A percentile compares a stretch with the other conserved stretches of the same genome.
Conservation (phyloP, 1,140 invertebrate species). For the Ips typographus region DNA sequence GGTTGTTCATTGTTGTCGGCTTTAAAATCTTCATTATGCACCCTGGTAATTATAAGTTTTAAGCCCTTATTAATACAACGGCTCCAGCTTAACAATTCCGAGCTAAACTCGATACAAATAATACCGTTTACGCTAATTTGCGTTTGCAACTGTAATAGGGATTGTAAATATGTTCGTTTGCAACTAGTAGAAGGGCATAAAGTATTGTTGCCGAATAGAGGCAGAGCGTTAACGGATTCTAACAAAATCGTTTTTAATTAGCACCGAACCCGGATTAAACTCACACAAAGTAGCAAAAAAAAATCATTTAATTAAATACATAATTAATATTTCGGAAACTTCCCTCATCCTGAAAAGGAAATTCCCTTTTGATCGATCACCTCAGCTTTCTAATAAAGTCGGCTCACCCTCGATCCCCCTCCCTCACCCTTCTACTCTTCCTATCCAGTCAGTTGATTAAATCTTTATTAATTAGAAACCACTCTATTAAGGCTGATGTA, state of each 20-base stretch:
- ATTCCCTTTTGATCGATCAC: slow-evolving; percentile 1
- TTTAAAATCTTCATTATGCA: slow-evolving; percentile 15
- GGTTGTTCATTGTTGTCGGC: slow-evolving; percentile 14
- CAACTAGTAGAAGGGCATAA: not conserved
- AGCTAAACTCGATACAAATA: slow-evolving; percentile 3
- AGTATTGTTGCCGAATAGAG: no score
- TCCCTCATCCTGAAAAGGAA: not conserved
- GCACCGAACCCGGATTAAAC: no score
- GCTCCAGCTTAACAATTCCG: not conserved
- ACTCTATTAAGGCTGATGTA: slow-evolving; percentile 2
- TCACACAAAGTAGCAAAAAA: not conserved
- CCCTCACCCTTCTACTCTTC: not conserved
- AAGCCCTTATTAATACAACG: slow-evolving; percentile 4
- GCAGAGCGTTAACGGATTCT: no score
- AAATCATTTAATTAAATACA: not conserved
- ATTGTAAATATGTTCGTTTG: not conserved
- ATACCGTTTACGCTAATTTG: slow-evolving; percentile 2
- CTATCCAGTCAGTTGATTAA: not conserved
- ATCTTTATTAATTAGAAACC: slow-evolving; percentile 5
- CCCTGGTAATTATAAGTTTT: slow-evolving; percentile 7
- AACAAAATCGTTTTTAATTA: no score
- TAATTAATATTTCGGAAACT: slow-evolving; percentile 2
- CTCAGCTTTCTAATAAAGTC: slow-evolving; percentile 5
- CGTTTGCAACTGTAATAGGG: not conserved
- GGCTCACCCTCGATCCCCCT: not conserved